Base-by-base conservation (phyloP, 2,797 vertebrate species). In the Morus bassanus region DNA sequence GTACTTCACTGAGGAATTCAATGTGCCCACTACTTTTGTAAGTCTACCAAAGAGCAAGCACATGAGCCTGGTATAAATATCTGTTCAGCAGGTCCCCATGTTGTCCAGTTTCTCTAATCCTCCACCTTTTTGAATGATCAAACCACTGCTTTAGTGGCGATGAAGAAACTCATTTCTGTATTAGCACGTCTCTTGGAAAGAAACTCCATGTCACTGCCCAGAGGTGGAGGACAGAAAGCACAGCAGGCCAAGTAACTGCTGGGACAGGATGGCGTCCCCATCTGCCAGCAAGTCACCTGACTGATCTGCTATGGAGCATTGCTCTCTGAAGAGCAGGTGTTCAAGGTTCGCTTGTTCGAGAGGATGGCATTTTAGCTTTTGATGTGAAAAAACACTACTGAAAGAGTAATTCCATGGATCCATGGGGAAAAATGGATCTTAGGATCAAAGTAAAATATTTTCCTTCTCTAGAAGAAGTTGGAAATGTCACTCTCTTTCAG, bases 271-370 rank as follows among this genome's bases (percentile, higher is more conserved):
- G 8, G 57, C 10, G 69, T 13, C 74, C 63, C 37, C 30, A 3
- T 2, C 31, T 37, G 37, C 53, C 74, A 53, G 33, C 41, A 24
- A 9, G 46, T 19, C 17, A 11, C 59, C 84, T 24, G 79, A 6
- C 11, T 2, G 27, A 59, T 5, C 46, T 16, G 3, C 31, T 9
- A 18, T 2, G 28, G 35, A 72, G 78, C 27, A 8, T 0, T 3
- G 48, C 46, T 61, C 67, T 84, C 37, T n/a, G 60, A 41, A 73
- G 12, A 48, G 45, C 23, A 35, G 56, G 5, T 43, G 21, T 30
- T 46, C 61, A 35, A 35, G 63, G 48, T 13, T 14, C 22, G 4
- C 28, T 43, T 56, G 41, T 19, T 57, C 31, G 35, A 80, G n/a
- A 70, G 23, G 50, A 70, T 12, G 15, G 25, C 18, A 24, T 51